Evolutionary conservation across 2,888 invertebrate genomes (phyloP).

Genomic region (Cheilosia vernalis): DNA sequence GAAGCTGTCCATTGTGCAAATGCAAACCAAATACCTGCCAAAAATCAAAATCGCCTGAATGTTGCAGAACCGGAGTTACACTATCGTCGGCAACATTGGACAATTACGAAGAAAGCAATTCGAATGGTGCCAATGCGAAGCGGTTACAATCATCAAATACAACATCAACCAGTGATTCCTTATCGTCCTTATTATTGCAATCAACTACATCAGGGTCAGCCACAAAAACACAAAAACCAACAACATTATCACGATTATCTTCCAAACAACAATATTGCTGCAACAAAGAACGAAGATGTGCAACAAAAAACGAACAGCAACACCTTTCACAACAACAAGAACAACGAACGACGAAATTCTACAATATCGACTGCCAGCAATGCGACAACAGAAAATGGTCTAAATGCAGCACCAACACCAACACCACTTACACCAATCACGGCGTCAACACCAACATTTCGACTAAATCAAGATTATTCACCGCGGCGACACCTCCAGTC

Average conservation of each 20-base stretch:
- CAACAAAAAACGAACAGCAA: slow-evolving; percentile 51
- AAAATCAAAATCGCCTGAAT: slow-evolving; percentile 53
- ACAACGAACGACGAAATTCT: slow-evolving; percentile 62
- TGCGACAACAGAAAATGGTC: slow-evolving; percentile 51
- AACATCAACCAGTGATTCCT: slow-evolving; percentile 33
- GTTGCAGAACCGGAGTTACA: slow-evolving; percentile 1
- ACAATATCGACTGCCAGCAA: slow-evolving; percentile 49
- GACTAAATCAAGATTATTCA: slow-evolving; percentile 38
- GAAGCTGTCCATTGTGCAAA: slow-evolving; percentile 53
- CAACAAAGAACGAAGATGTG: slow-evolving; percentile 48
- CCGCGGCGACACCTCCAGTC: slow-evolving; percentile 14
- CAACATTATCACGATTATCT: slow-evolving; percentile 79
- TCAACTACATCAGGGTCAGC: slow-evolving; percentile 51
- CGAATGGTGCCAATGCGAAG: slow-evolving; percentile 31
- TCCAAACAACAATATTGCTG: slow-evolving; percentile 76
- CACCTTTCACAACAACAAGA: slow-evolving; percentile 63
- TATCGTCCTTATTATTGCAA: slow-evolving; percentile 50
- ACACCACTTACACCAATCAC: slow-evolving; percentile 13
- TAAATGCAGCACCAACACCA: slow-evolving; percentile 39
- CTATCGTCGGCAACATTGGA: slow-evolving; percentile 23
- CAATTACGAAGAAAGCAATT: slow-evolving; percentile 17
- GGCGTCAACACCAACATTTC: slow-evolving; percentile 25
- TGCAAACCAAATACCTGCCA: slow-evolving; percentile 65
- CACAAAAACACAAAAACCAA: slow-evolving; percentile 74
- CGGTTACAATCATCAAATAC: slow-evolving; percentile 67